phyloP scores from a whole-genome alignment of 2,888 invertebrate species.

The Ichneumon xanthorius region DNA sequence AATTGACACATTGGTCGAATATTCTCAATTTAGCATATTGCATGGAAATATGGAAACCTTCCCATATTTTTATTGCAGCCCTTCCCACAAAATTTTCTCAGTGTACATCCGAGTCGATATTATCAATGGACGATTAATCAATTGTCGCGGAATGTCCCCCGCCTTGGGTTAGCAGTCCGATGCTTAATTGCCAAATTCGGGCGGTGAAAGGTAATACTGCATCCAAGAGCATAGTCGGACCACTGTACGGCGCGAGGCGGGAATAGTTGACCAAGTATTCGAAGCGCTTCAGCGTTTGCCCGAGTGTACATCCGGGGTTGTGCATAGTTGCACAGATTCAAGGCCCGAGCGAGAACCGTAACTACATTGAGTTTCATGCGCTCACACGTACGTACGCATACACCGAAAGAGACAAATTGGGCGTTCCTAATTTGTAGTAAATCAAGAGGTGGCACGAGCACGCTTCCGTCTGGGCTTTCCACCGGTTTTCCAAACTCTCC shows the following conservation, averaged over 20 bases:
- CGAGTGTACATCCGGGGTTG: slow-evolving; percentile 27
- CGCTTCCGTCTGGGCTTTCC: slow-evolving; percentile 59
- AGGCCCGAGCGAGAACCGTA: slow-evolving; percentile 24
- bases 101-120: neutral
- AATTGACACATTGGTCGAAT: too few relatives aligned
- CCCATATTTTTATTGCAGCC: too few relatives aligned
- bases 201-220: neutral
- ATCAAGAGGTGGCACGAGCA: slow-evolving; percentile 65
- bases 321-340: slow-evolving; percentile 62
- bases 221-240: slow-evolving; percentile 54
- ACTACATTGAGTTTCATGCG: slow-evolving; percentile 42
- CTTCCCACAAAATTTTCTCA: too few relatives aligned
- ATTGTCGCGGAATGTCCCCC: slow-evolving; percentile 52
- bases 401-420: slow-evolving; percentile 66
- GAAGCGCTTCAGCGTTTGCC: slow-evolving; percentile 29
- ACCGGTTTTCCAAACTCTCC: slow-evolving; percentile 16
- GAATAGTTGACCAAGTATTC: slow-evolving; percentile 78
- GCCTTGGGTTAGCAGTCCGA: slow-evolving; percentile 34
- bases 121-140: slow-evolving; percentile 63
- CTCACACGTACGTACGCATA: slow-evolving; percentile 19
- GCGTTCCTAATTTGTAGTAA: slow-evolving; percentile 71
- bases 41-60: too few relatives aligned
- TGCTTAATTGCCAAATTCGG: slow-evolving; percentile 55
- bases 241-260: slow-evolving; percentile 60
- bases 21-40: too few relatives aligned